These are phyloP conservation scores for Coracopsis vasa DNA, from an alignment of 2,113 vertebrate genomes.

Conservation along the genomic window DNA sequence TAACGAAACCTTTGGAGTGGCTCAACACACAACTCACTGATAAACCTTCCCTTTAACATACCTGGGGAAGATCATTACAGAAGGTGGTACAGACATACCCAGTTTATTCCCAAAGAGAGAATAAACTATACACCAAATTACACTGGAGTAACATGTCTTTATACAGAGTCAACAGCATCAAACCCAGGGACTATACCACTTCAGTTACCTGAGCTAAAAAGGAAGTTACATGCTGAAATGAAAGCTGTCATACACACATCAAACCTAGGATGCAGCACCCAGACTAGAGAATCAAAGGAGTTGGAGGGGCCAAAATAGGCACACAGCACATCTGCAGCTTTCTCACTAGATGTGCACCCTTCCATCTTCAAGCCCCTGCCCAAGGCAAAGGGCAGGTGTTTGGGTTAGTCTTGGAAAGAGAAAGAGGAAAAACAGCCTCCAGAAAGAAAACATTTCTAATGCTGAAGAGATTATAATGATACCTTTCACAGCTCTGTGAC, in stretches of 20 bases:
- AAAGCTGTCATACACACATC: background rate
- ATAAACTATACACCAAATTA: background rate
- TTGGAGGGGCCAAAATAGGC: background rate
- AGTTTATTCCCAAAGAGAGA: background rate
- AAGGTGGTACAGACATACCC: background rate
- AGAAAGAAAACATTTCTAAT: background rate
- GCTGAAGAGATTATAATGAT: background rate
- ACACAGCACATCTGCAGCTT: background rate
- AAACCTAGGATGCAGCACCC: background rate
- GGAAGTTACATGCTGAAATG: background rate
- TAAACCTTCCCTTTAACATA: accelerated
- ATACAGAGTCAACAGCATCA: background rate
- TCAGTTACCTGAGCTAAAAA: background rate
- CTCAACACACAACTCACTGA: background rate
- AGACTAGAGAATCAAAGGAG: background rate
- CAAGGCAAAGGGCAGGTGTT: background rate
- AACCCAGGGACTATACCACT: background rate
- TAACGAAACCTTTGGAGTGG: background rate
- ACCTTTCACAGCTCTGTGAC: slow-evolving; percentile 89
- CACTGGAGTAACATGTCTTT: accelerated
- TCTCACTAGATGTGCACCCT: background rate
- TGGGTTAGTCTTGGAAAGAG: background rate
- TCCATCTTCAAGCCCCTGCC: background rate
- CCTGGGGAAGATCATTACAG: background rate
- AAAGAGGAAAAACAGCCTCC: background rate